Evolutionary conservation across 2,797 vertebrate species (phyloP).

Genomic region (Threskiornis aethiopicus): DNA sequence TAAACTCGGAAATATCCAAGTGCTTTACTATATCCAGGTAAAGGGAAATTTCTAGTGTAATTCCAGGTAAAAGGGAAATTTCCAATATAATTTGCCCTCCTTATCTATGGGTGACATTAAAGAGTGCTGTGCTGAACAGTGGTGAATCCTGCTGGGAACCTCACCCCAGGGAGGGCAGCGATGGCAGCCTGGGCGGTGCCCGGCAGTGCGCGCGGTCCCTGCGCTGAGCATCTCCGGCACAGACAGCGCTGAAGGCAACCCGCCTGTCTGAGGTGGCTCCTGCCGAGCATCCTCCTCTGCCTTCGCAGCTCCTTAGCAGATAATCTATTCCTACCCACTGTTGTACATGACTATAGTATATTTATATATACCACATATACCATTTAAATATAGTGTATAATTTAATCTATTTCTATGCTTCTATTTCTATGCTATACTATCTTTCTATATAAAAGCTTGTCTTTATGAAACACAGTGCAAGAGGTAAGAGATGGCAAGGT

Average conservation of each 20-base stretch:
- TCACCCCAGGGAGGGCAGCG: background rate
- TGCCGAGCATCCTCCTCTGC: background rate
- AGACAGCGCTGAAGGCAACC: rapidly evolving
- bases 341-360: background rate
- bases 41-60: background rate
- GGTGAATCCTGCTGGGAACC: background rate
- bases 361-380: background rate
- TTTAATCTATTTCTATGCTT: background rate
- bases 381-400: background rate
- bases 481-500: background rate
- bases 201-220: rapidly evolving
- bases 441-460: background rate
- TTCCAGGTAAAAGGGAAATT: background rate
- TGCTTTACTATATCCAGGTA: background rate
- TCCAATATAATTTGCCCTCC: background rate
- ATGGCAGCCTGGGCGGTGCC: background rate
- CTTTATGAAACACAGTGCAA: background rate
- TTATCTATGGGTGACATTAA: background rate
- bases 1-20: background rate
- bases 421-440: background rate
- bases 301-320: background rate
- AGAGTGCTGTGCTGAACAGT: background rate
- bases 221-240: background rate
- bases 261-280: background rate
- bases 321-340: background rate